These are phyloP conservation scores for Melanostigma gelatinosum DNA, from an alignment of 2,113 vertebrate species.

Conservation along the genomic window DNA sequence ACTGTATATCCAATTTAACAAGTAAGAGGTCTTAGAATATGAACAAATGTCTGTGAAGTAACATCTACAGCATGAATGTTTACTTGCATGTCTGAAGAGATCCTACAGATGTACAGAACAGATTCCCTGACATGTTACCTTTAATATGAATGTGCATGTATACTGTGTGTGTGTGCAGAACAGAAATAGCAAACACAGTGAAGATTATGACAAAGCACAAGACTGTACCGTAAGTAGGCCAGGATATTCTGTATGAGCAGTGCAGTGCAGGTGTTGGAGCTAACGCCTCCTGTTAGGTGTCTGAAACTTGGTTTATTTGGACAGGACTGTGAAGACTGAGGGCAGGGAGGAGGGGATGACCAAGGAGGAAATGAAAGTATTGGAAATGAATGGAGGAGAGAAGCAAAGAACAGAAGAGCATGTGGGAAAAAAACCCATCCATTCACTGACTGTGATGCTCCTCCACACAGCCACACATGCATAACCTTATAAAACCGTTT, in stretches of 20 bases:
- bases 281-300: slow-evolving; percentile 17
- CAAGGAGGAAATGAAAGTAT: neutral
- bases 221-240: slow-evolving; percentile 16
- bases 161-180: slow-evolving; percentile 13
- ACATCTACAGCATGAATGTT: neutral
- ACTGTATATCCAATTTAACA: neutral
- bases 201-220: slow-evolving; percentile 25
- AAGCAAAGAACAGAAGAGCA: slow-evolving; percentile 16
- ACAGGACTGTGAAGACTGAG: neutral
- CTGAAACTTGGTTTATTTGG: slow-evolving; percentile 35
- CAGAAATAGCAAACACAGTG: slow-evolving; percentile 13
- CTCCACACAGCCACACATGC: slow-evolving; percentile 10
- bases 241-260: slow-evolving; percentile 28
- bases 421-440: slow-evolving; percentile 9
- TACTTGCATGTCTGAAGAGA: neutral
- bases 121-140: neutral
- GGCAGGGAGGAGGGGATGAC: neutral
- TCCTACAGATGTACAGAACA: neutral
- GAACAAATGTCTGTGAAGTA: neutral
- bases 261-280: slow-evolving; percentile 24
- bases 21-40: neutral
- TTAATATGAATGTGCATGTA: slow-evolving; percentile 1
- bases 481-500: slow-evolving; percentile 37
- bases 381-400: slow-evolving; percentile 15
- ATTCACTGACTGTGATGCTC: neutral